Percentiles rank a stretch among this genome's conserved stretches.
Evolutionary conservation across 2,113 vertebrate species (phyloP).

Genomic region (Corynorhinus townsendii): DNA sequence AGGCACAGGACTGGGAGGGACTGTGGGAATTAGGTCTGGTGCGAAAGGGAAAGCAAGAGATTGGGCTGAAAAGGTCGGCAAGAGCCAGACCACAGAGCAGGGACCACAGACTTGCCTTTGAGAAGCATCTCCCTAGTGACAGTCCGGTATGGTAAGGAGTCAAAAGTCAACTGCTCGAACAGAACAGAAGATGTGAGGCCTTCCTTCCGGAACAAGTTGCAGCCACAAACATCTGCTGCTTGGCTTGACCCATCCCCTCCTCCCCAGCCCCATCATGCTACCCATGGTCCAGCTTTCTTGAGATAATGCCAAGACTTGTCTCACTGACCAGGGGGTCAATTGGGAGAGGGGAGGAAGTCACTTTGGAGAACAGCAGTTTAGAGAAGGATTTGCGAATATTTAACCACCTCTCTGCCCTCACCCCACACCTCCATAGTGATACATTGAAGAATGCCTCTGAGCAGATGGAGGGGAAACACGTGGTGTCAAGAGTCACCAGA

Average conservation of each 20-base stretch:
- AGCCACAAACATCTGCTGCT: background rate
- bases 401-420: background rate
- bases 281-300: background rate
- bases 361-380: background rate
- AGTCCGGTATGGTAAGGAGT: background rate
- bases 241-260: background rate
- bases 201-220: background rate
- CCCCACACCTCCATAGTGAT: background rate
- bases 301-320: background rate
- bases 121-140: background rate
- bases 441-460: background rate
- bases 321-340: background rate
- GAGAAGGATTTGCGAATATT: background rate
- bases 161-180: background rate
- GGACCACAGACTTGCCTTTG: background rate
- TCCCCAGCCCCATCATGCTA: background rate
- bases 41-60: background rate
- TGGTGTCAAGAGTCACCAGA: background rate
- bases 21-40: background rate
- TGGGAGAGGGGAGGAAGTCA: background rate
- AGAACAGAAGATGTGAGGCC: background rate
- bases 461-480: background rate
- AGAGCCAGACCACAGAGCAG: background rate
- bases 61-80: background rate
- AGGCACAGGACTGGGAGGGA: too few relatives aligned